Evolutionary conservation across 2,113 vertebrate genomes (phyloP).

Genomic region (Bolborhynchus lineola): DNA sequence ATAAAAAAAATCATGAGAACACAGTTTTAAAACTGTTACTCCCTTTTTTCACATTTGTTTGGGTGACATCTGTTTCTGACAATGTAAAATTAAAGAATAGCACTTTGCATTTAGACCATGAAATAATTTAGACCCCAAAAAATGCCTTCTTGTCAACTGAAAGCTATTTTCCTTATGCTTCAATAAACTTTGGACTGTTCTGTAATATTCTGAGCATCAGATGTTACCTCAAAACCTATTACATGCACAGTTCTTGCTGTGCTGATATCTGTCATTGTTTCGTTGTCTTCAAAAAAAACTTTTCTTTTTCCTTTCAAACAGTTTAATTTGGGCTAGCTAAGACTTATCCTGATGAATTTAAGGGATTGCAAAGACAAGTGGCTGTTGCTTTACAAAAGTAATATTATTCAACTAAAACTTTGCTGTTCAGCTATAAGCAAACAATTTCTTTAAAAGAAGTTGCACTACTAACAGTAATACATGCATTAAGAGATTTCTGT

Average conservation of each 20-base stretch:
- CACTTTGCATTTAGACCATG: background rate
- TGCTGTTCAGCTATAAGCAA: background rate
- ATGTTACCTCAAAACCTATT: background rate
- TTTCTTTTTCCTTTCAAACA: background rate
- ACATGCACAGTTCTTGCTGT: background rate
- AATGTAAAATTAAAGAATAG: background rate
- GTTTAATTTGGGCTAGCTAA: background rate
- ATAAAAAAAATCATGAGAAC: background rate
- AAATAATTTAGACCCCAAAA: background rate
- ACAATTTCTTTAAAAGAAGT: background rate
- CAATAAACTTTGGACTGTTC: background rate
- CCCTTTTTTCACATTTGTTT: background rate
- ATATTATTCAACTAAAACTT: background rate
- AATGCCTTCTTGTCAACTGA: background rate
- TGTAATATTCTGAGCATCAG: background rate
- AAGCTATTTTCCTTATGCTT: background rate
- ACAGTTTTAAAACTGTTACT: background rate
- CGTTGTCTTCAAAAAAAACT: background rate
- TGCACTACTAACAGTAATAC: background rate
- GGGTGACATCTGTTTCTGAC: background rate
- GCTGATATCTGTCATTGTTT: background rate
- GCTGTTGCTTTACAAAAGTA: background rate
- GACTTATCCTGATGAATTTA: background rate
- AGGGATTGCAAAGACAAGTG: background rate
- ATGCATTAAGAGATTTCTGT: rapidly evolving